These are phyloP conservation scores for Bombylius discolor DNA, from an alignment of 2,888 invertebrate species.

Conservation along the genomic window DNA sequence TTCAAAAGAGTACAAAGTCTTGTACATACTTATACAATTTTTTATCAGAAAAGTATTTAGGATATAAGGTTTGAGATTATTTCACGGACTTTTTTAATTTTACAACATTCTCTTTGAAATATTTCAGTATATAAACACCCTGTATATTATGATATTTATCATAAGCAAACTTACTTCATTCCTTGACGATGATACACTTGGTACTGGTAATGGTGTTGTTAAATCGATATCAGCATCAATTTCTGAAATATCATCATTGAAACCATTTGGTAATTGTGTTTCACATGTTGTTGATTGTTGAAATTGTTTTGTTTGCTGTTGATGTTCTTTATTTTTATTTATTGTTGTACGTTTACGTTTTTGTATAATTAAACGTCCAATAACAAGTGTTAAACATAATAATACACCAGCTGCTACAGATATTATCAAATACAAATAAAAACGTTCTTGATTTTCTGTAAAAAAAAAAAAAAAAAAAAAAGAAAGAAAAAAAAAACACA, in stretches of 20 bases:
- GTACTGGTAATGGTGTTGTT: conserved; percentile 46
- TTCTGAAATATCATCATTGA: conserved; percentile 73
- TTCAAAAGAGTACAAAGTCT: too few relatives aligned
- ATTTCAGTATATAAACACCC: too few relatives aligned
- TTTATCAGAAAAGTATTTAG: too few relatives aligned
- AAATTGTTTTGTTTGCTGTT: conserved; percentile 39
- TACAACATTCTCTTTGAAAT: too few relatives aligned
- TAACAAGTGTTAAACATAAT: conserved; percentile 56
- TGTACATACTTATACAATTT: too few relatives aligned
- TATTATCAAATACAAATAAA: conserved; percentile 72
- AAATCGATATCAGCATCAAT: conserved; percentile 60
- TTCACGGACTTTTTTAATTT: too few relatives aligned
- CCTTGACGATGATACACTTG: conserved; percentile 30
- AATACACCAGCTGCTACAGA: conserved; percentile 59
- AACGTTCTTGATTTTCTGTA: conserved; percentile 39
- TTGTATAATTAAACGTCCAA: conserved; percentile 56
- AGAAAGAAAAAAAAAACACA: too few relatives aligned
- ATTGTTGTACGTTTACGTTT: conserved; percentile 36
- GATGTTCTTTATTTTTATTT: conserved; percentile 29
- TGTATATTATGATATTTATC: too few relatives aligned
- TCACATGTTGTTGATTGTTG: conserved; percentile 55
- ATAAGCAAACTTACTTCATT: conserved; percentile 27
- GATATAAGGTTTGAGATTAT: too few relatives aligned
- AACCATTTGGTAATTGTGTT: conserved; percentile 65
- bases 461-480: conserved; percentile 1